Conservation (phyloP, 1,140 invertebrate genomes). For the Micrasema minimum region DNA sequence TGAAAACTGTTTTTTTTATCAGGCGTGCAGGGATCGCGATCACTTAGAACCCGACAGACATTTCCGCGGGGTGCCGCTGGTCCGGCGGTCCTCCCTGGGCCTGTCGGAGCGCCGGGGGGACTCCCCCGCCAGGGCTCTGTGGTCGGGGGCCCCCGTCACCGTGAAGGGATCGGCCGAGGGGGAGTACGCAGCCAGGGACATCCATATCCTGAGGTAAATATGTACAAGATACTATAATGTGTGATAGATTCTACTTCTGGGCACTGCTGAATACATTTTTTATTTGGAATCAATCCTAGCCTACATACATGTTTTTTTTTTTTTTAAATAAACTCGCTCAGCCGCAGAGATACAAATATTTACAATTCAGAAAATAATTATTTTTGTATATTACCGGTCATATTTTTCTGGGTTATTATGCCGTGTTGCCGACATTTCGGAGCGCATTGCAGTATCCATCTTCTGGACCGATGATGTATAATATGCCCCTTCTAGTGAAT, state of each 20-base stretch:
- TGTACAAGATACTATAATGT: background rate
- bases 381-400: too few relatives aligned
- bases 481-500: too few relatives aligned
- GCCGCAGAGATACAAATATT: too few relatives aligned
- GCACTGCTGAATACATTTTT: background rate
- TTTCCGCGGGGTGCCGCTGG: slow-evolving; percentile 32
- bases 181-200: slow-evolving; percentile 11
- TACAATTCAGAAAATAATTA: too few relatives aligned
- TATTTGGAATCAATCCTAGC: background rate
- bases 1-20: too few relatives aligned
- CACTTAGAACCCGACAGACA: background rate
- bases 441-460: too few relatives aligned
- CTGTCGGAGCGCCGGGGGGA: background rate
- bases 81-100: slow-evolving; percentile 6
- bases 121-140: background rate
- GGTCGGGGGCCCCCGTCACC: slow-evolving; percentile 19
- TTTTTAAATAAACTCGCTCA: too few relatives aligned
- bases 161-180: background rate
- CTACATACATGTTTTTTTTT: background rate
- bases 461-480: too few relatives aligned
- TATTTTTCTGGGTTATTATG: too few relatives aligned
- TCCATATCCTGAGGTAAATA: slow-evolving; percentile 34
- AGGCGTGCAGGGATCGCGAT: slow-evolving; percentile 23
- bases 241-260: background rate
- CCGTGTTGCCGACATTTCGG: too few relatives aligned